Percentiles rank a stretch among this genome's conserved stretches.
phyloP scores from a whole-genome alignment of 2,888 invertebrate species.

The Lithophane socia region DNA sequence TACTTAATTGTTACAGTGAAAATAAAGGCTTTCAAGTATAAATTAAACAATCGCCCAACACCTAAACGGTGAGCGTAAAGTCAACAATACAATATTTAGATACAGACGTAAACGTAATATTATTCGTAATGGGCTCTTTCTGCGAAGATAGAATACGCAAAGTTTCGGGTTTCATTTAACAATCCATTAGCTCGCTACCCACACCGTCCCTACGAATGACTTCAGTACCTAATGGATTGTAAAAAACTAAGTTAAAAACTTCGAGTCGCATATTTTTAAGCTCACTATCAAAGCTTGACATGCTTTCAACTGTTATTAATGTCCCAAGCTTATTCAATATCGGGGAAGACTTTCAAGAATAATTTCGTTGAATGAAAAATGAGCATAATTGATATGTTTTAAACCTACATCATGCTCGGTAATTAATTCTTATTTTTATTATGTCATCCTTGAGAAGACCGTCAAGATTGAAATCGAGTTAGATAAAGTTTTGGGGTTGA shows the following conservation, averaged over 20 bases:
- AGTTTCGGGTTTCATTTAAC: conserved; percentile 45
- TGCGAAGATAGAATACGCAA: conserved; percentile 30
- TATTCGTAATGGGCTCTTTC: conserved; percentile 25
- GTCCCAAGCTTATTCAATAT: not conserved
- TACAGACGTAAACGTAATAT: conserved; percentile 21
- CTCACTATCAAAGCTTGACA: not conserved
- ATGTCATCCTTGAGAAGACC: not conserved
- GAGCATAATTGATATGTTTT: not conserved
- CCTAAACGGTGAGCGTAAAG: conserved; percentile 2
- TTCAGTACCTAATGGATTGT: conserved; percentile 36
- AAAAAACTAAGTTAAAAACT: conserved; percentile 30
- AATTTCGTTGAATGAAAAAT: not conserved
- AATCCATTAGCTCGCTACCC: conserved; percentile 42
- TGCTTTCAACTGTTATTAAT: conserved; percentile 16
- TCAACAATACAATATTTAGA: conserved; percentile 25
- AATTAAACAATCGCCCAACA: not conserved
- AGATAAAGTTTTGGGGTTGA: not conserved
- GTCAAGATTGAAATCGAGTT: not conserved
- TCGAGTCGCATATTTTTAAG: conserved; percentile 18
- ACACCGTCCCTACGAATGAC: conserved; percentile 28
- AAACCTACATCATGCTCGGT: not conserved
- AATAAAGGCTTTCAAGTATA: conserved; percentile 16
- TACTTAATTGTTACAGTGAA: not conserved
- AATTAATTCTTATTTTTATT: not conserved
- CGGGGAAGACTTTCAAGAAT: not conserved